Evolutionary conservation across 2,113 vertebrate genomes (phyloP).

Genomic region (Pseudorhombus dupliciocellatus): DNA sequence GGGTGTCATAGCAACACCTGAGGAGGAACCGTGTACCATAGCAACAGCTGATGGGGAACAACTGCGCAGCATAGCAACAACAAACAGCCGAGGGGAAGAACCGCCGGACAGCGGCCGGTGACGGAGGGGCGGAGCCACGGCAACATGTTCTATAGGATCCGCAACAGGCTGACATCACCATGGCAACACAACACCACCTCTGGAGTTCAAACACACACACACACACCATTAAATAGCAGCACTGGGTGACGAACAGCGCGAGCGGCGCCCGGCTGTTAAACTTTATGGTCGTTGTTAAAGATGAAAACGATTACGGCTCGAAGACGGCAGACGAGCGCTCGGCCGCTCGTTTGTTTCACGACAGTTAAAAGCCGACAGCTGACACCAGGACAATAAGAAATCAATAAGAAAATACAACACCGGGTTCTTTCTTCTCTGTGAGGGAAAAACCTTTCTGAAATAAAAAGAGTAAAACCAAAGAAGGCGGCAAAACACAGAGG

Average conservation of each 20-base stretch:
- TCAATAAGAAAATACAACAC: too few relatives aligned
- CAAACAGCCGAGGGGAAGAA: too few relatives aligned
- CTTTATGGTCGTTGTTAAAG: constrained; percentile 89
- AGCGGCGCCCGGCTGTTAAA: constrained; percentile 83
- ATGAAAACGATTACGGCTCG: constrained; percentile 88
- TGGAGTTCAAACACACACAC: constrained; percentile 75
- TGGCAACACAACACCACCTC: too few relatives aligned
- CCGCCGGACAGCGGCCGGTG: too few relatives aligned
- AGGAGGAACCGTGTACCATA: not conserved
- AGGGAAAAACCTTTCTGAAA: too few relatives aligned
- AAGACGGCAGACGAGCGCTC: constrained; percentile 70
- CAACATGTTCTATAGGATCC: too few relatives aligned
- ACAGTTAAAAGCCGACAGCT: not conserved
- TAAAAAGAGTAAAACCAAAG: too few relatives aligned
- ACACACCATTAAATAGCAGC: constrained; percentile 90
- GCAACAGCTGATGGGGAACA: constrained; percentile 4
- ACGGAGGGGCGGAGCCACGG: too few relatives aligned
- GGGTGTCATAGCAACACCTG: constrained; percentile 9
- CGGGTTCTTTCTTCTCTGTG: too few relatives aligned
- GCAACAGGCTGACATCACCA: too few relatives aligned
- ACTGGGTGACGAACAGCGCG: constrained; percentile 89
- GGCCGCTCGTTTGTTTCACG: not conserved
- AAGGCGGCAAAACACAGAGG: constrained; percentile 25
- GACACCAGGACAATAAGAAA: not conserved
- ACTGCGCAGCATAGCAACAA: constrained; percentile 2